These are phyloP conservation scores for Zapornia atra DNA, from an alignment of 2,113 vertebrate genomes.

Conservation along the genomic window DNA sequence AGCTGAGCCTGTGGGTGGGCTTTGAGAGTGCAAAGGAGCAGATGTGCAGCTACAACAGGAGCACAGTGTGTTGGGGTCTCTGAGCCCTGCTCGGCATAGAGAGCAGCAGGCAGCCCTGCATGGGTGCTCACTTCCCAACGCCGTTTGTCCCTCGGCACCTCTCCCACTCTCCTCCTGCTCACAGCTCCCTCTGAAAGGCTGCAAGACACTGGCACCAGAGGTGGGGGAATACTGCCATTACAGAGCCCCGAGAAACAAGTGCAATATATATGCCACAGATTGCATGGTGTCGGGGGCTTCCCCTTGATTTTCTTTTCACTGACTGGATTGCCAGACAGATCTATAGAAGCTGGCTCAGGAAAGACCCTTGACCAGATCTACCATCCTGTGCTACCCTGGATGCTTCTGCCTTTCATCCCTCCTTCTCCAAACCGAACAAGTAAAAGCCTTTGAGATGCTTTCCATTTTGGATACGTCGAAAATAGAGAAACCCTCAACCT, in stretches of 20 bases:
- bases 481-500: background rate
- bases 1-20: background rate
- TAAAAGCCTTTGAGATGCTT: background rate
- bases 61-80: background rate
- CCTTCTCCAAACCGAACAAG: background rate
- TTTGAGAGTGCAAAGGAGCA: background rate
- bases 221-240: background rate
- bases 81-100: background rate
- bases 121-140: accelerated
- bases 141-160: background rate
- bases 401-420: background rate
- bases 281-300: background rate
- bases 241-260: background rate
- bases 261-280: background rate
- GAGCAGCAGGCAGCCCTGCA: background rate
- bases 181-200: background rate
- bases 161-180: background rate
- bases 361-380: background rate
- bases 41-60: background rate
- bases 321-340: background rate
- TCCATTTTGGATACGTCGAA: background rate
- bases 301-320: background rate
- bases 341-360: background rate
- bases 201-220: background rate
- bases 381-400: background rate